Percentiles rank a stretch among this genome's conserved stretches.
Evolutionary conservation across 2,797 vertebrate genomes (phyloP).

Genomic region (Borostomias antarcticus): DNA sequence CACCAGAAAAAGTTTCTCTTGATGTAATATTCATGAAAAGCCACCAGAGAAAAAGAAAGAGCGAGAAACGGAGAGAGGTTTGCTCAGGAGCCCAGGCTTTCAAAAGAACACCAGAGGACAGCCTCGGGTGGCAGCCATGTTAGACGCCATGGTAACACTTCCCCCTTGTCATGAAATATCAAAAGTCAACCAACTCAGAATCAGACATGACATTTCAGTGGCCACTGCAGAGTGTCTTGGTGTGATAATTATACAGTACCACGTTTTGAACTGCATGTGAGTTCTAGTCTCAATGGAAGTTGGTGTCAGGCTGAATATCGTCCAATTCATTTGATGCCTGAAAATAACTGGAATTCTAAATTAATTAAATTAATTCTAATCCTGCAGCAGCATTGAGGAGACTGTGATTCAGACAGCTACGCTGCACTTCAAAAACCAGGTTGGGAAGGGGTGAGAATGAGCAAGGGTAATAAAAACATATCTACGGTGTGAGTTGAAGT

Average conservation of each 20-base stretch:
- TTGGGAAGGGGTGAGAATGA: not conserved
- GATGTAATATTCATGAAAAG: slow-evolving; percentile 18
- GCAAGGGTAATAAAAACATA: not conserved
- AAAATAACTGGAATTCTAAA: too few species aligned
- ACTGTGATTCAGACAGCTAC: not conserved
- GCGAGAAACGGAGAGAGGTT: not conserved
- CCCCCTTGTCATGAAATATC: not conserved
- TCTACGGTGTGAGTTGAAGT: not conserved
- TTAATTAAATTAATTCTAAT: too few species aligned
- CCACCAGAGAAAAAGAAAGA: not conserved
- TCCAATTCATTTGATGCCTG: too few species aligned
- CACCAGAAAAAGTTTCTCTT: too few species aligned
- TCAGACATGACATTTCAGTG: slow-evolving; percentile 36
- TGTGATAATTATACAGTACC: too few species aligned
- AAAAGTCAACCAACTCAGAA: slow-evolving; percentile 18
- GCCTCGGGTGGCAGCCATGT: slow-evolving; percentile 4
- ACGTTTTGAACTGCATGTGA: too few species aligned
- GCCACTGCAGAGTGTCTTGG: slow-evolving; percentile 7
- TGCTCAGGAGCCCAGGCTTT: not conserved
- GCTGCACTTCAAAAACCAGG: not conserved
- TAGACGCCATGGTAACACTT: slow-evolving; percentile 8
- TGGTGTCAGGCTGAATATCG: too few species aligned
- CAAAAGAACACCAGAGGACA: slow-evolving; percentile 1
- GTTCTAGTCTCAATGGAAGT: too few species aligned
- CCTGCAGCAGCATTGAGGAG: not conserved